Conservation (phyloP, 1,140 invertebrate genomes). For the Macrotrachela quadricornifera region DNA sequence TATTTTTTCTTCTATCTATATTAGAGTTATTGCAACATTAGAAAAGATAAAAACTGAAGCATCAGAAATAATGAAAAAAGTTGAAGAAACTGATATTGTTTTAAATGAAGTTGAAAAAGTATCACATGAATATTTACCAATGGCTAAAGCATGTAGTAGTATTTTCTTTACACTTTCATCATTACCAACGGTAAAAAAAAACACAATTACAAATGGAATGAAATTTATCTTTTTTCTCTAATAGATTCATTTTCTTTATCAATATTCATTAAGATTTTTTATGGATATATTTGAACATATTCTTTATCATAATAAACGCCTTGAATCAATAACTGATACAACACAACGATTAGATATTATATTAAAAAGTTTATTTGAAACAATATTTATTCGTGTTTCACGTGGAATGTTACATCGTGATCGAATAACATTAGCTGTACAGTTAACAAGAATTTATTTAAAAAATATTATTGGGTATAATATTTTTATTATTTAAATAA, state of each 20-base stretch:
- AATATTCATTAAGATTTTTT: constrained; percentile 96
- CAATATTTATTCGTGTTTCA: constrained; percentile 77
- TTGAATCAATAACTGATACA: constrained; percentile 51
- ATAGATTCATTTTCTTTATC: constrained; percentile 77
- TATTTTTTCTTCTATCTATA: too few species aligned
- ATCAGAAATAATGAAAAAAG: constrained; percentile 64
- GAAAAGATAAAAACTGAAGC: constrained; percentile 95
- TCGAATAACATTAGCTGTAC: too few species aligned
- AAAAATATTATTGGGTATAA: background rate
- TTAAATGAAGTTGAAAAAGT: constrained; percentile 94
- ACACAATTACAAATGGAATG: too few species aligned
- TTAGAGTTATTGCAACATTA: constrained; percentile 67
- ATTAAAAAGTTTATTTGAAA: constrained; percentile 74
- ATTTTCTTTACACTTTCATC: constrained; percentile 97
- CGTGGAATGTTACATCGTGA: constrained; percentile 9
- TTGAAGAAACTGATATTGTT: constrained; percentile 83
- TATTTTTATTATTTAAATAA: too few species aligned
- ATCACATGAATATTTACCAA: constrained; percentile 84
- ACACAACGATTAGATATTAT: constrained; percentile 50
- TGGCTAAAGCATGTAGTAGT: constrained; percentile 84
- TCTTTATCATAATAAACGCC: constrained; percentile 34
- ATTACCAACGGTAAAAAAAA: constrained; percentile 45
- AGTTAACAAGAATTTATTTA: too few species aligned
- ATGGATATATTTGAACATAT: constrained; percentile 73
- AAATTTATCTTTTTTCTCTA: constrained; percentile 63